phyloP scores from a whole-genome alignment of 2,113 vertebrate genomes.

The Trematomus loennbergii region DNA sequence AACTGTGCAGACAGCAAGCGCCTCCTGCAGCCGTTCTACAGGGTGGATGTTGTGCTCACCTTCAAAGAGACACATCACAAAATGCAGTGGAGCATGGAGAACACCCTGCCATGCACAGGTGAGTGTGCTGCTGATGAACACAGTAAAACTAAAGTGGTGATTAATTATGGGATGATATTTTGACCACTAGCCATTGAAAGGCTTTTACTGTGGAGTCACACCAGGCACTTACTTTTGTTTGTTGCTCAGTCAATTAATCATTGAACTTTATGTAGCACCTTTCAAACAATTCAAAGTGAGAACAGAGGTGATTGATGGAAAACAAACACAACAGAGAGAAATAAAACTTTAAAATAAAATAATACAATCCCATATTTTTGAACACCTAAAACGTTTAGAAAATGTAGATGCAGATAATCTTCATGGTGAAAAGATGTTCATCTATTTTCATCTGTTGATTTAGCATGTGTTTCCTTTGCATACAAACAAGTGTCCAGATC shows the following conservation, averaged over 20 bases:
- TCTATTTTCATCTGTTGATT: no score
- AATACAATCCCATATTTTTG: no score
- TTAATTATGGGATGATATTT: constrained; percentile 71
- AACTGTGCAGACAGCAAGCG: constrained; percentile 48
- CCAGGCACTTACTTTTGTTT: constrained; percentile 58
- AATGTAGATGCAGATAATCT: no score
- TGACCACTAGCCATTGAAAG: constrained; percentile 53
- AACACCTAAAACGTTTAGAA: no score
- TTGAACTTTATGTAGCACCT: constrained; percentile 35
- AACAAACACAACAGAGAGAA: not conserved
- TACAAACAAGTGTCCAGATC: no score
- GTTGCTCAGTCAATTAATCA: constrained; percentile 46
- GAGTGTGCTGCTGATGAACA: constrained; percentile 69
- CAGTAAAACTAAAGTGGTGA: constrained; percentile 72
- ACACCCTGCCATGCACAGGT: constrained; percentile 78
- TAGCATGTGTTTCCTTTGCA: no score
- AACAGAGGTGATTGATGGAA: constrained; percentile 1
- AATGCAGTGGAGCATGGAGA: constrained; percentile 83
- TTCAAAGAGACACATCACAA: constrained; percentile 80
- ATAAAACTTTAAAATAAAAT: not conserved
- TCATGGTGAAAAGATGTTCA: no score
- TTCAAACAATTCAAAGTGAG: constrained; percentile 21
- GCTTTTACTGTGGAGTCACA: constrained; percentile 59
- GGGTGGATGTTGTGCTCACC: constrained; percentile 77
- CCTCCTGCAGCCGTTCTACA: constrained; percentile 73